A percentile compares a stretch with the other conserved stretches of the same genome.
These are phyloP conservation scores for Leptopilina boulardi DNA, from an alignment of 1,140 invertebrate genomes.

Conservation along the genomic window DNA sequence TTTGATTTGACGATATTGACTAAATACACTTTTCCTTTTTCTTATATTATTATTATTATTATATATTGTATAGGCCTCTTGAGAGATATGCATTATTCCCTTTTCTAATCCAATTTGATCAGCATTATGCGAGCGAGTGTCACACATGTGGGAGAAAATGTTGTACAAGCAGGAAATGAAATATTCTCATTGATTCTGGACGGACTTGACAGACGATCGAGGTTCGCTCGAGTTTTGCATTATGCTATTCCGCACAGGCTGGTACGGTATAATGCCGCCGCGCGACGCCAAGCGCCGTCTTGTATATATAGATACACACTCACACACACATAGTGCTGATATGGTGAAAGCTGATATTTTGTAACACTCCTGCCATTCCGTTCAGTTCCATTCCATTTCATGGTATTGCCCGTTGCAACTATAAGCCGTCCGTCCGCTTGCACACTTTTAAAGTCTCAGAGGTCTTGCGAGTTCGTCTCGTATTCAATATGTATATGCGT, in stretches of 20 bases:
- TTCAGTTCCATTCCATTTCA: constrained; percentile 69
- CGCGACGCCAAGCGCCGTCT: constrained; percentile 33
- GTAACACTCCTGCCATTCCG: constrained; percentile 74
- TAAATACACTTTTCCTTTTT: not conserved
- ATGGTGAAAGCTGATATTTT: constrained; percentile 77
- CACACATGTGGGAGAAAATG: constrained; percentile 31
- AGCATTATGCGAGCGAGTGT: constrained; percentile 15
- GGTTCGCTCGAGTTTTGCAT: constrained; percentile 54
- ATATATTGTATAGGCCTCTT: not conserved
- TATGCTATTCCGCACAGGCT: constrained; percentile 52
- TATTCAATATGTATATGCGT: too few species aligned
- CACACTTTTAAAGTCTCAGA: constrained; percentile 49
- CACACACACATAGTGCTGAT: constrained; percentile 69
- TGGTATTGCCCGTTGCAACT: constrained; percentile 60
- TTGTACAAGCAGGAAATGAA: constrained; percentile 28
- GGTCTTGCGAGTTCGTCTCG: constrained; percentile 54
- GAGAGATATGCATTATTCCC: constrained; percentile 16
- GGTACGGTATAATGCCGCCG: constrained; percentile 40
- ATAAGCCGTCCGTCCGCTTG: constrained; percentile 52
- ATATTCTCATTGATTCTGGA: constrained; percentile 45
- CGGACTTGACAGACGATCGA: constrained; percentile 42
- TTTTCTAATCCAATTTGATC: constrained; percentile 30
- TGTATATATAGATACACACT: constrained; percentile 49
- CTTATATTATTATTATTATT: not conserved
- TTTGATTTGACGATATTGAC: not conserved